Evolutionary conservation across 1,140 invertebrate genomes (phyloP).

Genomic region (Portunus trituberculatus): DNA sequence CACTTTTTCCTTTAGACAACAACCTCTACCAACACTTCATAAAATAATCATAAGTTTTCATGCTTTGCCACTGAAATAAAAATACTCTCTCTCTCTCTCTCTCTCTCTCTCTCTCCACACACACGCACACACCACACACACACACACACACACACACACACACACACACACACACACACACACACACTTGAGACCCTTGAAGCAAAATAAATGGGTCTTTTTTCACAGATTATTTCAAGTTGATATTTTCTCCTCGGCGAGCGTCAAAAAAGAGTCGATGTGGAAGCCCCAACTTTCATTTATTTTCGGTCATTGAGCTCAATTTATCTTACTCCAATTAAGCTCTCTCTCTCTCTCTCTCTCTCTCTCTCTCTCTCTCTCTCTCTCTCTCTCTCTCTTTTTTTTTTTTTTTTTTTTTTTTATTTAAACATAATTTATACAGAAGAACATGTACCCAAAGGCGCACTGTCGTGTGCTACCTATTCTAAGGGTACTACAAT

Average conservation of each 20-base stretch:
- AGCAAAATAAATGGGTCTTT: not conserved
- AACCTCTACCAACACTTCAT: too few relatives aligned
- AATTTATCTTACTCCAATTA: not conserved
- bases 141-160: not conserved
- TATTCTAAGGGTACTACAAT: too few relatives aligned
- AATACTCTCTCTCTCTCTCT: conserved; percentile 5
- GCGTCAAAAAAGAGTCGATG: not conserved
- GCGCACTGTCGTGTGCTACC: too few relatives aligned
- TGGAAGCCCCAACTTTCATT: not conserved
- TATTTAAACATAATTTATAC: too few relatives aligned
- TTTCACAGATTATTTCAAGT: not conserved
- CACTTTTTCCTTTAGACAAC: too few relatives aligned
- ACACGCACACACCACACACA: not conserved
- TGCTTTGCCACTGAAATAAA: too few relatives aligned
- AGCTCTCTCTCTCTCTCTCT: not conserved
- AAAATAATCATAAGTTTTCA: too few relatives aligned
- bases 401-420: not conserved
- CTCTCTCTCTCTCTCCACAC: conserved; percentile 6
- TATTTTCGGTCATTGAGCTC: not conserved
- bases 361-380: too few relatives aligned
- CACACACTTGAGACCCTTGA: not conserved
- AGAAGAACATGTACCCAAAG: too few relatives aligned
- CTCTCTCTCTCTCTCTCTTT: not conserved
- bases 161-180: not conserved
- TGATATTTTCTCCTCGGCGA: not conserved